Base-by-base conservation (phyloP, 2,113 vertebrate genomes). In the Bubo blakistoni region DNA sequence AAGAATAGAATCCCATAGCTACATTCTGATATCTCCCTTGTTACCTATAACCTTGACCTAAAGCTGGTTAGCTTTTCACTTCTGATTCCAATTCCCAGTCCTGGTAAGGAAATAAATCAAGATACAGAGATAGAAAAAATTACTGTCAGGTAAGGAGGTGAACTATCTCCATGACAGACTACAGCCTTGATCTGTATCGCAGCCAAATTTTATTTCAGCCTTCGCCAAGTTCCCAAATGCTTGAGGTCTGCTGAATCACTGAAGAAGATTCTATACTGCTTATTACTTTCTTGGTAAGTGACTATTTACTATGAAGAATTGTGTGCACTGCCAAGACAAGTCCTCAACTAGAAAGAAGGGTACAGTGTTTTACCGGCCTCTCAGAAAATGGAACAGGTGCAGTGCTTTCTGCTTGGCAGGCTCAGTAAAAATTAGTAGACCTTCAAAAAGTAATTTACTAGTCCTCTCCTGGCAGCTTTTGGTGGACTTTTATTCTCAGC, bases 1-100 rank as follows among this genome's bases (percentile, higher is more conserved):
- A 85, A 81, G 57, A 57, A 34, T 38, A 67, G 73, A 92, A 80
- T 66, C 25, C 54, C 58, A 81, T 9, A 59, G 42, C 52, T 57
- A 36, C 26, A 46, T 82, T 88, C 51, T 38, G 17, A 1, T 47
- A 86, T 19, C 13, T 79, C 70, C 46, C 44, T 65, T 74, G 20
- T 69, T 84, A 81, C 57, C 66, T 32, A 63, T 42, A 90, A 93
- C 74, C 63, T 92, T 86, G n/a, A 95, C 54, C 85, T 93, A 81
- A 84, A 94, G 49, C 46, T 72, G 38, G 54, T 82, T 34, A 66
- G n/a, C 49, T 94, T 92, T 93, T 86, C 62, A 86, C 30, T 94
- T 94, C 71, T 42, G 59, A 79, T 29, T 65, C 59, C 62, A 82
- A 87, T 82, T 91, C 46, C 30, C 17, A 34, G 38, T 51, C 51